phyloP scores from a whole-genome alignment of 2,888 invertebrate species.

The Leptopilina drosophilae region DNA sequence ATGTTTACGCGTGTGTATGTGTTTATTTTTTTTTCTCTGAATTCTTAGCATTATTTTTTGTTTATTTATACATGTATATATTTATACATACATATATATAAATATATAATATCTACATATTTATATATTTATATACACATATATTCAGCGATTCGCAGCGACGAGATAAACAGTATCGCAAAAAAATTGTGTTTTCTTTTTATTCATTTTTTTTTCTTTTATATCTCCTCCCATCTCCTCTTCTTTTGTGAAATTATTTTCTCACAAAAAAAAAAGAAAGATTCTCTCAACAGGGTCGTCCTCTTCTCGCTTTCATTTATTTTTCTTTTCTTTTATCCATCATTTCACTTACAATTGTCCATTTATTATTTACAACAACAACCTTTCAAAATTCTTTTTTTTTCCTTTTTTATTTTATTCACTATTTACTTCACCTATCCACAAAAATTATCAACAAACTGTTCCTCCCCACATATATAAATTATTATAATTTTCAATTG shows the following conservation, averaged over 20 bases:
- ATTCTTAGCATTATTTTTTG: constrained; percentile 62
- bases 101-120: constrained; percentile 56
- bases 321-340: constrained; percentile 25
- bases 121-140: constrained; percentile 41
- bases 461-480: constrained; percentile 36
- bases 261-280: not conserved
- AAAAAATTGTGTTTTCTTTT: no score
- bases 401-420: constrained; percentile 45
- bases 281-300: constrained; percentile 26
- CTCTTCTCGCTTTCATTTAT: constrained; percentile 8
- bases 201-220: constrained; percentile 2
- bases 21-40: constrained; percentile 59
- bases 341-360: constrained; percentile 45
- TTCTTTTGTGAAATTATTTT: constrained; percentile 1
- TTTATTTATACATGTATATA: constrained; percentile 57
- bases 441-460: constrained; percentile 62
- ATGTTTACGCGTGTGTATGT: constrained; percentile 68
- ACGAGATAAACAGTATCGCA: constrained; percentile 34
- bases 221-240: not conserved
- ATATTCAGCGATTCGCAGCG: constrained; percentile 32
- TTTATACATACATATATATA: constrained; percentile 65
- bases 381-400: constrained; percentile 36
- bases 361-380: constrained; percentile 64
- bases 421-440: constrained; percentile 60
- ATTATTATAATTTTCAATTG: constrained; percentile 40